Evolutionary conservation across 2,888 invertebrate species (phyloP).

Genomic region (Pollenia griseotomentosa): DNA sequence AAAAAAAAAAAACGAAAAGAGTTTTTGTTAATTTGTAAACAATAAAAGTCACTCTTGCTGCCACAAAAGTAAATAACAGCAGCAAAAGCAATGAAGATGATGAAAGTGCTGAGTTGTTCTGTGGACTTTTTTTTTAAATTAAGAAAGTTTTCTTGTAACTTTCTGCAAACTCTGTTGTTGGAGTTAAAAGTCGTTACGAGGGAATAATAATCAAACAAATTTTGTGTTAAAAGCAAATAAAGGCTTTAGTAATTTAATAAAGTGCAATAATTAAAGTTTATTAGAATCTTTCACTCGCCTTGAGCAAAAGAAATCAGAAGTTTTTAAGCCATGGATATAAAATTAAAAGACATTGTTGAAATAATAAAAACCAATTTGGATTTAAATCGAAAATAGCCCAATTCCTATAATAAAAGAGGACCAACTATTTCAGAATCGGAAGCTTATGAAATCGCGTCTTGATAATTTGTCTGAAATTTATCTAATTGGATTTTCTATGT

Average conservation of each 20-base stretch:
- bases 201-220: not conserved
- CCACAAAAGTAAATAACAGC: not conserved
- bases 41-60: slow-evolving; percentile 28
- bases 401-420: too few species aligned
- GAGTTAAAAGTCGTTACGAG: not conserved
- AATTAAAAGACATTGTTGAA: too few species aligned
- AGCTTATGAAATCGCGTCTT: too few species aligned
- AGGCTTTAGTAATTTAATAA: not conserved
- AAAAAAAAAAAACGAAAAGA: not conserved
- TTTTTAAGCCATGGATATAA: too few species aligned
- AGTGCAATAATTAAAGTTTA: not conserved
- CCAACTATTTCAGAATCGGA: too few species aligned
- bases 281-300: too few species aligned
- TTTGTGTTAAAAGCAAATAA: not conserved
- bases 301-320: too few species aligned
- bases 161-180: not conserved
- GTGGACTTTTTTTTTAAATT: slow-evolving; percentile 13
- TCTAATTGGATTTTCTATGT: too few species aligned
- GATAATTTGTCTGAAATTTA: too few species aligned
- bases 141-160: slow-evolving; percentile 10
- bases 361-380: too few species aligned
- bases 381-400: too few species aligned
- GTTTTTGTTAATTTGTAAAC: slow-evolving; percentile 15
- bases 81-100: not conserved
- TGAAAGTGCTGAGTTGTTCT: not conserved